Evolutionary conservation across 2,888 invertebrate genomes (phyloP).

Genomic region (Drosophila melanosoma): DNA sequence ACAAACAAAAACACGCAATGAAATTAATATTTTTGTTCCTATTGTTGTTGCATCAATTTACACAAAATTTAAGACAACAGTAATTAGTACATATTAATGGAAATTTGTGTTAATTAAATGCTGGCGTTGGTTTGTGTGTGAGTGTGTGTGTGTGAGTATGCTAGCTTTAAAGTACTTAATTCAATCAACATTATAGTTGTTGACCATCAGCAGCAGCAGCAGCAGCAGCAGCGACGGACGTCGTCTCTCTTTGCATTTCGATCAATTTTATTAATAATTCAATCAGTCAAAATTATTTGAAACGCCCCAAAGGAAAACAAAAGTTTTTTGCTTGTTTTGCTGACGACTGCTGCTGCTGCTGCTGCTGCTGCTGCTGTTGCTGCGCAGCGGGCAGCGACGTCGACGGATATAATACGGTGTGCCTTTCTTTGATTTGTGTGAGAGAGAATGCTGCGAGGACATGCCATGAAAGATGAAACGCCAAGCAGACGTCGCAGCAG

Average conservation of each 20-base stretch:
- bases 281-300: constrained; percentile 82
- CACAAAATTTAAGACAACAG: constrained; percentile 69
- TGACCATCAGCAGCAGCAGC: constrained; percentile 57
- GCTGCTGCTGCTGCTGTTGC: constrained; percentile 20
- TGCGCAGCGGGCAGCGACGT: constrained; percentile 29
- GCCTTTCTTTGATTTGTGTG: constrained; percentile 49
- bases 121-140: constrained; percentile 28
- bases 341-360: constrained; percentile 20
- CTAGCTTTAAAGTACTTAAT: constrained; percentile 63
- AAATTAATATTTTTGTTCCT: constrained; percentile 35
- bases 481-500: constrained; percentile 14
- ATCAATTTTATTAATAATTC: constrained; percentile 84
- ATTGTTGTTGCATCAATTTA: constrained; percentile 51
- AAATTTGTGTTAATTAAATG: constrained; percentile 83
- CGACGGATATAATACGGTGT: constrained; percentile 35
- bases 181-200: constrained; percentile 66
- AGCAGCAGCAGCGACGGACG: constrained; percentile 8
- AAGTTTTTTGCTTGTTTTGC: constrained; percentile 59
- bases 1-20: constrained; percentile 35
- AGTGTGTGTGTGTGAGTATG: background rate
- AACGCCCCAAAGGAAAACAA: constrained; percentile 80
- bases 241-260: constrained; percentile 73
- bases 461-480: constrained; percentile 46
- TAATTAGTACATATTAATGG: constrained; percentile 80
- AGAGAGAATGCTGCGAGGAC: background rate